A percentile compares a stretch with the other conserved stretches of the same genome.
phyloP scores from a whole-genome alignment of 2,797 vertebrate species.

The Hippoglossus hippoglossus region DNA sequence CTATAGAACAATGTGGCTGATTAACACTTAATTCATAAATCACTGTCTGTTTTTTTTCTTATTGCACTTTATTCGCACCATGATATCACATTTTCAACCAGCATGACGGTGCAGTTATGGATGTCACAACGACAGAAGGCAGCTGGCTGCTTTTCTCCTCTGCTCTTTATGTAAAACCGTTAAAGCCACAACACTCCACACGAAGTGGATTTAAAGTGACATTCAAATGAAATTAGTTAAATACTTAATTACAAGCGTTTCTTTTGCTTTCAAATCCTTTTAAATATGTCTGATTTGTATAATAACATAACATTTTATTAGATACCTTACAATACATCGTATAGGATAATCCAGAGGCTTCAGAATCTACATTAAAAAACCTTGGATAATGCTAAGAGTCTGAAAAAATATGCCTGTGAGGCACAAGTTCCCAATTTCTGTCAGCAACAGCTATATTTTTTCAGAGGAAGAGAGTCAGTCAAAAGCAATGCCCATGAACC shows the following conservation, averaged over 20 bases:
- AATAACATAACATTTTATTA: conserved; percentile 12
- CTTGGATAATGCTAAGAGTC: no score
- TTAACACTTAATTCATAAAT: conserved; percentile 6
- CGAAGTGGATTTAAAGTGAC: conserved; percentile 47
- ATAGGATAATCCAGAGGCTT: no score
- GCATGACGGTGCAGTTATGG: neutral
- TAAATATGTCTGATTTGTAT: conserved; percentile 19
- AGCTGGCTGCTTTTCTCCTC: conserved; percentile 28
- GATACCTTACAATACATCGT: neutral
- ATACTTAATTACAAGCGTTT: conserved; percentile 53
- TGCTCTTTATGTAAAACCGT: conserved; percentile 34
- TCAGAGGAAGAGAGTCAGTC: no score
- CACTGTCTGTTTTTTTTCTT: neutral
- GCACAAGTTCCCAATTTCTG: no score
- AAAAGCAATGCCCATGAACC: no score
- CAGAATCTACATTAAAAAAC: no score
- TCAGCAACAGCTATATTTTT: no score
- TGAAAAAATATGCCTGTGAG: no score
- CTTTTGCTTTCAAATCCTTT: conserved; percentile 38
- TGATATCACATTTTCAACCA: conserved; percentile 29
- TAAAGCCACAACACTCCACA: conserved; percentile 40
- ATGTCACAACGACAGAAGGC: conserved; percentile 12
- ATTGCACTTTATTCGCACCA: conserved; percentile 12
- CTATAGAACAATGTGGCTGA: conserved; percentile 7
- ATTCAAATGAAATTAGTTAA: conserved; percentile 55